Base-by-base conservation (phyloP, 2,888 invertebrate species). In the Metellina segmentata region DNA sequence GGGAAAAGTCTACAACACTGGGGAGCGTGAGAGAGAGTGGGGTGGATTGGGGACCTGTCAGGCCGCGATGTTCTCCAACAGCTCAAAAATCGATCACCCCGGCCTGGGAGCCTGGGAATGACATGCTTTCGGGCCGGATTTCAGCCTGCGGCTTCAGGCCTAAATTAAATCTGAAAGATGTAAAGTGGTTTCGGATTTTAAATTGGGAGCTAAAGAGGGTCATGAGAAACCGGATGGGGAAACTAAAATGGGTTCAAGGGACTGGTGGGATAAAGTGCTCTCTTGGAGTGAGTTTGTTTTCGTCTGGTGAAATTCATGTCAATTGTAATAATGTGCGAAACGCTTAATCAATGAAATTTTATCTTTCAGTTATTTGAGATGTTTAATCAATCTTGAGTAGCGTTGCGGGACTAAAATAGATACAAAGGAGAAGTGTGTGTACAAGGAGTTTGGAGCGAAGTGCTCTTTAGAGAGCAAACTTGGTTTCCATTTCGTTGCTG, bases 141-240 rank as follows among this genome's bases (percentile, higher is more conserved):
- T 81, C 7, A 48, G 82, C 82, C 82, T 72, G 69, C 34, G 48
- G 85, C 16, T 34, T 53, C 9, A 34, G 74, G 53, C 53, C 85
- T 72, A 87, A 87, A 87, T 87, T 87, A 81, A 78, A 20, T n/a
- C 52, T 72, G 87, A 87, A 81, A 48, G 87, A 87, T 81, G 79
- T 51, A 52, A 87, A 87, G 86, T 79, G 86, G 79, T 78, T 51
- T 49, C 53, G 5, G 34, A 61, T 61, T 61, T 61, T 7, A 16
- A 61, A 61, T 61, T 61, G 61, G 61, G 9, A 61, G 13, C 61
- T 61, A 61, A 61, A 61, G 61, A 61, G 61, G 61, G 61, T 61
- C 61, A 61, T 4, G 34, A 34, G 34, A 34, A 2, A 34, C 34
- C 34, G 34, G 34, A 34, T 34, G 34, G 34, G 34, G 34, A 34